Evolutionary conservation across 2,113 vertebrate species (phyloP).

Genomic region (Petaurus breviceps): DNA sequence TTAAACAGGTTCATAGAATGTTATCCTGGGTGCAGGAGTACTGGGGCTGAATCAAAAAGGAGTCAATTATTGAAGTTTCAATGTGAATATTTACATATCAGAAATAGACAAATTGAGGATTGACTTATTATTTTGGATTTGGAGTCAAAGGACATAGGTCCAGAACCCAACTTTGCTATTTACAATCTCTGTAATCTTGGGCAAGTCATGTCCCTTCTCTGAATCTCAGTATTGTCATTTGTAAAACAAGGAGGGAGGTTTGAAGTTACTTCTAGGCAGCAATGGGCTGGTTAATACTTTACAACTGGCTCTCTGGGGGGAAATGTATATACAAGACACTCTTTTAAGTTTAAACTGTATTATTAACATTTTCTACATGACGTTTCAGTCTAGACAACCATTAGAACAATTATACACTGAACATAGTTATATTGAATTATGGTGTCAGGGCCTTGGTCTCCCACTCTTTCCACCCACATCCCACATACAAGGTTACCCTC

Average conservation of each 20-base stretch:
- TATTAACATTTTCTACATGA: not conserved
- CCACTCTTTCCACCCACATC: not conserved
- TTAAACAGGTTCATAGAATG: not conserved
- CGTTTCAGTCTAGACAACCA: not conserved
- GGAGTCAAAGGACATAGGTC: not conserved
- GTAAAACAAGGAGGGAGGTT: not conserved
- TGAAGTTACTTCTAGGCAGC: not conserved
- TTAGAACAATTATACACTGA: not conserved
- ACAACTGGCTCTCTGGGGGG: not conserved
- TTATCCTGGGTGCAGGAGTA: not conserved
- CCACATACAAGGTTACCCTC: not conserved
- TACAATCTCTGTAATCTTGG: not conserved
- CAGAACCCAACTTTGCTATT: not conserved
- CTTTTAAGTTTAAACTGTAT: not conserved
- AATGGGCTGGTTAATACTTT: not conserved
- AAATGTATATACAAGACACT: not conserved
- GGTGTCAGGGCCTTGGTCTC: not conserved
- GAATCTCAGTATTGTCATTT: not conserved
- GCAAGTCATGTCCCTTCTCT: not conserved
- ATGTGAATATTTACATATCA: not conserved
- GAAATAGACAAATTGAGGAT: not conserved
- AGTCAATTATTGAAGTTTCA: not conserved
- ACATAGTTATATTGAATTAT: not conserved
- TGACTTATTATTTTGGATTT: not conserved
- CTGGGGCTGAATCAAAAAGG: not conserved